Evolutionary conservation across 2,888 invertebrate genomes (phyloP), one percentile per base, ranked within the genome.

Genomic region (Cartodere bifasciata): DNA sequence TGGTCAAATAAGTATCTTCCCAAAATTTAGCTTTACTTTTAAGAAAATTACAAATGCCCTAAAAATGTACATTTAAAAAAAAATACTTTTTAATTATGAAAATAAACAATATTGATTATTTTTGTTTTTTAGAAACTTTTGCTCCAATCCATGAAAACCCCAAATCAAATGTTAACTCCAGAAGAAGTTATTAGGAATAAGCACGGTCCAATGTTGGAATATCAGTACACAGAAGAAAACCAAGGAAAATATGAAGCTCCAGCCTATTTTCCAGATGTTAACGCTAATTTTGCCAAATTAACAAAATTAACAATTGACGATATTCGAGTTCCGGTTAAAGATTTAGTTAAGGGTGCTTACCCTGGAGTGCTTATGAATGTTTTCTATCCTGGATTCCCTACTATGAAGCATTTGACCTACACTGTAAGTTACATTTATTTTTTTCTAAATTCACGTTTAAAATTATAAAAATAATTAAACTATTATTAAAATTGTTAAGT

Each of bases 321-420:
- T 16, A 57, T 82, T 11, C 55, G 67, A 2, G 67, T 83, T 9
- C 65, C 74, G 0, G 49, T 43, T 4, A 58, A 64, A 1, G 60
- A 69, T 43, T 57, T 90, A 12, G 62, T 72, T 3, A 72, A 76
- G 35, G 87, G 88, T 4, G 64, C 84, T 37, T 67, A 78, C 50
- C 72, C 75, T 0, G 76, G 75, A 32, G 76, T 75, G 0, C 62
- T 66, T 34, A 57, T 73, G 16, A 73, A 81, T 46, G 67, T 80
- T 29, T 75, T 80, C 52, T 86, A 78, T 58, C 83, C 86, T 1
- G 95, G 95, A 6, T 97, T 97, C 56, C 94, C 95, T 0, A 90
- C 90, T 1, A 70, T 94, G 60, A 79, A 79, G 43, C 83, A 91
- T 58, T 62, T 95, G 20, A 65, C 76, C 13, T 88, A 88, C 55